Evolutionary conservation across 2,113 vertebrate species (phyloP).

Genomic region (human (Homo sapiens)): GRCh38 chr11:3667501-3668000

Average conservation of each 20-base stretch:
- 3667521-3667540: constrained; percentile 95
- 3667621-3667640: constrained; percentile 92
- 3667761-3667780: constrained; percentile 81
- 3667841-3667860: background rate
- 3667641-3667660: constrained; percentile 94
- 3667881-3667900: no score
- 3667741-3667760: constrained; percentile 88
- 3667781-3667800: background rate
- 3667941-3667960: background rate
- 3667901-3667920: no score
- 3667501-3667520: constrained; percentile 93
- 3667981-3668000: background rate
- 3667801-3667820: fast-evolving
- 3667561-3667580: constrained; percentile 87
- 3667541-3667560: constrained; percentile 88
- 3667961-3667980: background rate
- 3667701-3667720: constrained; percentile 89
- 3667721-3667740: constrained; percentile 94
- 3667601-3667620: constrained; percentile 97
- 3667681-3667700: constrained; percentile 94
- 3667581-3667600: constrained; percentile 93
- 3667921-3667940: background rate
- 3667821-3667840: fast-evolving
- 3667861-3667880: no score
- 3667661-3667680: constrained; percentile 94